Conservation (phyloP, 1,140 invertebrate genomes). For the Cheumatopsyche charites region DNA sequence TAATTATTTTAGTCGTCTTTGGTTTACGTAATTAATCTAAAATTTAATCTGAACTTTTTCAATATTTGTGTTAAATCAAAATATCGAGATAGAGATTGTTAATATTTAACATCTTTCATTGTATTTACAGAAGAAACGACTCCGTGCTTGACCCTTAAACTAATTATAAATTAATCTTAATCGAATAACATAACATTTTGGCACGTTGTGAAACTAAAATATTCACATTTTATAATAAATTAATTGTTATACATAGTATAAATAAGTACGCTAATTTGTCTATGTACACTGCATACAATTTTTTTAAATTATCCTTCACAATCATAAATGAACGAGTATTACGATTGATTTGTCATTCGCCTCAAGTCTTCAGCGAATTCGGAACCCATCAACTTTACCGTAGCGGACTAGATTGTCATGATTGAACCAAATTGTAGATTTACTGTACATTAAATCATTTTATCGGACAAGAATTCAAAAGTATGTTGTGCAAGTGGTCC, state of each 20-base stretch:
- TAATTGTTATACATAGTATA: conserved; percentile 25
- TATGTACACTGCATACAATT: conserved; percentile 1
- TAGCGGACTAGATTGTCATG: not conserved
- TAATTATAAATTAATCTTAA: conserved; percentile 27
- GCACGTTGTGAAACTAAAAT: conserved; percentile 43
- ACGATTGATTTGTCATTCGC: too few relatives aligned
- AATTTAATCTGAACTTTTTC: too few relatives aligned
- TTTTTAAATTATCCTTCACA: not conserved
- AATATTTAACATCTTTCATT: too few relatives aligned
- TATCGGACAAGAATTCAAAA: conserved; percentile 83
- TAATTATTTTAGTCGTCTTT: not conserved
- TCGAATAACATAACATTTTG: conserved; percentile 42
- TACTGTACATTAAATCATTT: conserved; percentile 36
- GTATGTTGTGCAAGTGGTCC: conserved; percentile 80
- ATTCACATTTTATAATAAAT: conserved; percentile 16
- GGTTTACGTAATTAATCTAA: too few relatives aligned
- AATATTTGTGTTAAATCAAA: conserved; percentile 16
- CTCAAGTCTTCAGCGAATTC: too few relatives aligned
- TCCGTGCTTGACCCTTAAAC: too few relatives aligned
- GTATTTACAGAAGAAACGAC: too few relatives aligned
- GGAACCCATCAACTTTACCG: too few relatives aligned
- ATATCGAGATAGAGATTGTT: too few relatives aligned
- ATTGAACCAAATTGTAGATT: not conserved
- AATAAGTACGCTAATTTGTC: conserved; percentile 16
- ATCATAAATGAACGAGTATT: too few relatives aligned